Evolutionary conservation across 2,888 invertebrate genomes (phyloP).

Genomic region (Strigamia maritima): DNA sequence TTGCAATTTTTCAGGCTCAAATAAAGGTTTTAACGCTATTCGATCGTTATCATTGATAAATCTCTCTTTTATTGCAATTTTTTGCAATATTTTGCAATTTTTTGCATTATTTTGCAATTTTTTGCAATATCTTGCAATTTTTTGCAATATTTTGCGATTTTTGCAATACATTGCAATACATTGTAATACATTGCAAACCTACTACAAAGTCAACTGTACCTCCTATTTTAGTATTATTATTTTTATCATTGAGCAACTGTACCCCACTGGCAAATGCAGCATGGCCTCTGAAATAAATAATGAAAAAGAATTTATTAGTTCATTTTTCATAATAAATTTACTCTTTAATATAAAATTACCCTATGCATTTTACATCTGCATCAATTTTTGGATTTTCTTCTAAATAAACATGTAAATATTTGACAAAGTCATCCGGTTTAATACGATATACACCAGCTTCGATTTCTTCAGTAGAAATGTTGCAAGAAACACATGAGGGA

Average conservation of each 20-base stretch:
- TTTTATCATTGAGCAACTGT: neutral
- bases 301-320: neutral
- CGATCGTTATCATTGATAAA: no score
- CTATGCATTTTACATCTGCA: neutral
- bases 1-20: no score
- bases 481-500: neutral
- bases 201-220: no score
- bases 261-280: neutral
- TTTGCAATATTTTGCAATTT: no score
- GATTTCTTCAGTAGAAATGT: neutral
- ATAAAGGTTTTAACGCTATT: no score
- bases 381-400: neutral
- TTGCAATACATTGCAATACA: no score
- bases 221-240: conserved; percentile 9
- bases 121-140: no score
- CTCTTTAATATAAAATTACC: neutral
- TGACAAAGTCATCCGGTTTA: neutral
- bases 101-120: no score
- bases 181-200: no score
- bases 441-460: neutral
- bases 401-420: neutral
- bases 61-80: no score
- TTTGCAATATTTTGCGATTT: no score
- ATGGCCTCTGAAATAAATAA: neutral
- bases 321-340: no score